Evolutionary conservation across 2,797 vertebrate genomes (phyloP).

Genomic region (Phrynocephalus guinanensis): DNA sequence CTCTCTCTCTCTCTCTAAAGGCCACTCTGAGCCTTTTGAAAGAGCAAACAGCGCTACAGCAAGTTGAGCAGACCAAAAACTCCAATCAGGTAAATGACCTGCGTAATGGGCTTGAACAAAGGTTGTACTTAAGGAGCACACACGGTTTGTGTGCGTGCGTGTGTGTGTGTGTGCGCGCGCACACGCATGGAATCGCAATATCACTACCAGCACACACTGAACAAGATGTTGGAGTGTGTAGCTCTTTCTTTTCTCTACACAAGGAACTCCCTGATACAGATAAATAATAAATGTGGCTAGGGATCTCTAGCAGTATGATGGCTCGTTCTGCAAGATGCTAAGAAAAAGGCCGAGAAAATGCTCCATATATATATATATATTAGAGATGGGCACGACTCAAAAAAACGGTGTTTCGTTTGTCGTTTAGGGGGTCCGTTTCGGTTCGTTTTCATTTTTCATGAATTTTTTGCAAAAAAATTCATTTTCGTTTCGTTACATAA

Average conservation of each 20-base stretch:
- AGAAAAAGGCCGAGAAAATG: constrained; percentile 59
- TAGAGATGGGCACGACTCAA: no score
- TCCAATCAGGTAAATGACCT: constrained; percentile 71
- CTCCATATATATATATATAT: no score
- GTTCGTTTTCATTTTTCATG: no score
- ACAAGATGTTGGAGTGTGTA: constrained; percentile 67
- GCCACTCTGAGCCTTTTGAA: constrained; percentile 66
- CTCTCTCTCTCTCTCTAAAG: constrained; percentile 62
- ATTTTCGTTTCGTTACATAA: no score
- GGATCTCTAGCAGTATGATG: constrained; percentile 64
- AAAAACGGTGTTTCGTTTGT: no score
- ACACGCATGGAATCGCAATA: constrained; percentile 28
- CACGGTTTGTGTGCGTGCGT: no score
- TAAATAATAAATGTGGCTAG: constrained; percentile 79
- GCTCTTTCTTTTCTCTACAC: constrained; percentile 76
- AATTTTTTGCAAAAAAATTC: no score
- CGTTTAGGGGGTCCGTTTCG: no score
- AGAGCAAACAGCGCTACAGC: constrained; percentile 58
- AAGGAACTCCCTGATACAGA: constrained; percentile 76
- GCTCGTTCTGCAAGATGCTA: constrained; percentile 68
- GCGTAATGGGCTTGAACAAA: constrained; percentile 62
- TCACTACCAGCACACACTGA: constrained; percentile 67
- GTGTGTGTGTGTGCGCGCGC: neutral
- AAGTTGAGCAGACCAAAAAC: constrained; percentile 66
- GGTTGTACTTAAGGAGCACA: constrained; percentile 58